Base-by-base conservation (phyloP, 2,797 vertebrate species). In the Rhyacichthys aspro region DNA sequence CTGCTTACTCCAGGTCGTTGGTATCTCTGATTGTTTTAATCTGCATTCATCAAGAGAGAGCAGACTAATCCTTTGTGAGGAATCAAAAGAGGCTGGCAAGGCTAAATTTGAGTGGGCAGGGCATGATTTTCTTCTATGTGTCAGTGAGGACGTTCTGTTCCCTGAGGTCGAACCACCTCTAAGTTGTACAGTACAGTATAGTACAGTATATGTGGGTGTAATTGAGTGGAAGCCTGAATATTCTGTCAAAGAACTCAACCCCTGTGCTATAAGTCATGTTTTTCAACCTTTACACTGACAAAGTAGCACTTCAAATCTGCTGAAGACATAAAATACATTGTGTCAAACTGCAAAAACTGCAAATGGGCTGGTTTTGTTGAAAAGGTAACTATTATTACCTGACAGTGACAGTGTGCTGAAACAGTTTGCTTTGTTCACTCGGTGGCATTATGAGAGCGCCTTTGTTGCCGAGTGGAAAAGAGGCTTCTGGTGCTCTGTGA, bases 371-470 rank as follows among this genome's bases (percentile, higher is more conserved):
- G 37, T 43, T 44, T 34, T 28, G 16, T n/a, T 53, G 37, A 65
- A 55, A 68, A 56, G 32, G 32, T 56, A 34, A 67, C 52, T 37
- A 18, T 62, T 52, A 18, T 45, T 23, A 67, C 36, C 45, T 56
- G 59, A 63, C 60, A 54, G 65, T 42, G 9, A 17, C 39, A 46
- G 55, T 69, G 57, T 59, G n/a, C 65, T 46, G 14, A 58, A 50
- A 53, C 56, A 38, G 37, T 28, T 50, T 15, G 41, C 55, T 71
- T 58, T 81, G 63, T 74, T 72, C 49, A 55, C 41, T 55, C 45
- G 60, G 43, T 48, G 47, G 4, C 18, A 38, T 61, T 49, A 54
- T 50, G 42, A 9, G 33, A 5, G 37, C 23, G 23, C 23, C 23
- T 28, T 28, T 28, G 23, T n/a, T n/a, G n/a, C n/a, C n/a, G n/a